These are phyloP conservation scores for Phyllopteryx taeniolatus DNA, from an alignment of 2,113 vertebrate species.

Conservation along the genomic window DNA sequence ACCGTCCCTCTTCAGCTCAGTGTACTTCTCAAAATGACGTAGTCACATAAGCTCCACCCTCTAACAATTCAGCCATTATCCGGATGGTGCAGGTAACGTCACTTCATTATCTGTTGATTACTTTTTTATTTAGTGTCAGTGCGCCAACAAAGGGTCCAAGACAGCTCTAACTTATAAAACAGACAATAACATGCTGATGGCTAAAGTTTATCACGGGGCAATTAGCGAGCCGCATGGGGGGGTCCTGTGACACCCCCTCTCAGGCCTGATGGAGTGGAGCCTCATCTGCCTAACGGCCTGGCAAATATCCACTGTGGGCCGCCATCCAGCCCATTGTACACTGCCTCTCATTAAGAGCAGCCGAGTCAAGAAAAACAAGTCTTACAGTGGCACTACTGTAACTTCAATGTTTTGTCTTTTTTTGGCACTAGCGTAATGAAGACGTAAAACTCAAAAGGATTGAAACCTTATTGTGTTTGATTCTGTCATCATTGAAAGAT, in stretches of 20 bases:
- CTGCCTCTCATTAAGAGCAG: constrained; percentile 64
- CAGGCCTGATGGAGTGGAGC: constrained; percentile 76
- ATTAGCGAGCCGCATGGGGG: constrained; percentile 51
- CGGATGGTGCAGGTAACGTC: neutral
- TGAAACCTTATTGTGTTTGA: neutral
- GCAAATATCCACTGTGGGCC: constrained; percentile 67
- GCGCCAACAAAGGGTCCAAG: neutral
- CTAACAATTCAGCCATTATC: neutral
- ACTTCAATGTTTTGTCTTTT: constrained; percentile 38
- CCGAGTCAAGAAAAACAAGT: constrained; percentile 55
- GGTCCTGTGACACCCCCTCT: constrained; percentile 56
- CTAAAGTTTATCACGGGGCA: constrained; percentile 29
- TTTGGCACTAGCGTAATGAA: constrained; percentile 36
- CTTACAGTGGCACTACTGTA: constrained; percentile 31
- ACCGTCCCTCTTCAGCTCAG: neutral
- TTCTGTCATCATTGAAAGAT: neutral
- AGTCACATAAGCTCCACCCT: neutral
- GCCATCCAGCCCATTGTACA: constrained; percentile 62
- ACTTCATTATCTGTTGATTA: neutral
- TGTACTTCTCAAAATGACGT: neutral
- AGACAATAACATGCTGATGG: neutral
- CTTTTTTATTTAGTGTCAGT: neutral
- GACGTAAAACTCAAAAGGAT: constrained; percentile 21
- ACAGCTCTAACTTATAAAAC: neutral
- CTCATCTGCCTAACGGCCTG: constrained; percentile 80